phyloP scores from a whole-genome alignment of 2,888 invertebrate genomes.

The Linnaemya vulpina region DNA sequence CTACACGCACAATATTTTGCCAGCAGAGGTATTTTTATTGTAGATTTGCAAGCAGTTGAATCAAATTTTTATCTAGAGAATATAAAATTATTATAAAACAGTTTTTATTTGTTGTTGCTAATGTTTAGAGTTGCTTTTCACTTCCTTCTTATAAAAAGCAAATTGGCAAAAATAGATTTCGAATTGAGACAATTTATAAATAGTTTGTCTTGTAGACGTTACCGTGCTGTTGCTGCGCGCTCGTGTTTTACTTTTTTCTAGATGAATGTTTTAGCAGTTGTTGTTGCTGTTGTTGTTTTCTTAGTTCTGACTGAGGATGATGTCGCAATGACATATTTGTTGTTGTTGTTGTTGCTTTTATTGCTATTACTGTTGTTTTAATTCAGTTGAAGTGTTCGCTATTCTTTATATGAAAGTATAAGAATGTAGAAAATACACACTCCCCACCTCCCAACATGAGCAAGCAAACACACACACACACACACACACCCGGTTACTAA shows the following conservation, averaged over 20 bases:
- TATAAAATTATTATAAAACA: not conserved
- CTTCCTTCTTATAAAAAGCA: slow-evolving; percentile 70
- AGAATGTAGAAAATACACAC: slow-evolving; percentile 18
- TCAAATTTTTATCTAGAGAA: not conserved
- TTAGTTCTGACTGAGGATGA: slow-evolving; percentile 60
- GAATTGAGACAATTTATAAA: slow-evolving; percentile 73
- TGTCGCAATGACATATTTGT: slow-evolving; percentile 64
- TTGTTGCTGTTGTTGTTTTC: slow-evolving; percentile 21
- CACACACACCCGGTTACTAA: not conserved
- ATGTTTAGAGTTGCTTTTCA: slow-evolving; percentile 59
- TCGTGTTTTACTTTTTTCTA: slow-evolving; percentile 28
- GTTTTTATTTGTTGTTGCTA: slow-evolving; percentile 20
- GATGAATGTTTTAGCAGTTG: slow-evolving; percentile 9
- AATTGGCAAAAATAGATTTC: slow-evolving; percentile 73
- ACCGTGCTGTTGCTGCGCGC: slow-evolving; percentile 44
- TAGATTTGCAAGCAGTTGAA: slow-evolving; percentile 6
- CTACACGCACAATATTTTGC: not conserved
- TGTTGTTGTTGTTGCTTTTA: slow-evolving; percentile 27
- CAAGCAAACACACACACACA: not conserved
- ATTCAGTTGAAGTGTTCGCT: slow-evolving; percentile 65
- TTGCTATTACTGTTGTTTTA: slow-evolving; percentile 56
- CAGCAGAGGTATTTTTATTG: not conserved
- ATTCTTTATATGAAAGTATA: slow-evolving; percentile 59
- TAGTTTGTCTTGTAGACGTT: slow-evolving; percentile 68
- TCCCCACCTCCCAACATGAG: slow-evolving; percentile 6